phyloP scores from a whole-genome alignment of 1,140 invertebrate genomes.

The Asbolus verrucosus region DNA sequence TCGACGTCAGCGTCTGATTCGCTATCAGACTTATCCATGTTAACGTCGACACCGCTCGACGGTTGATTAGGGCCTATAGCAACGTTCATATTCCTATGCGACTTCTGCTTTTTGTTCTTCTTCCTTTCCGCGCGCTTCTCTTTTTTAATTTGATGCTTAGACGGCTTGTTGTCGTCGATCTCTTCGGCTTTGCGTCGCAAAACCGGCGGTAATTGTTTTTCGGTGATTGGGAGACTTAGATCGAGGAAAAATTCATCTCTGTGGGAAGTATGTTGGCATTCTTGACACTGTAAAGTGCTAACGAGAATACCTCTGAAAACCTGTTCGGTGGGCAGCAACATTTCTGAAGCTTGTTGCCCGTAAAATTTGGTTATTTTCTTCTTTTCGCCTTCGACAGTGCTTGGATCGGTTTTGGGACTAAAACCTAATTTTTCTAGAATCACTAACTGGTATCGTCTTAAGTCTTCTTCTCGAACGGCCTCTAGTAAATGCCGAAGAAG shows the following conservation, averaged over 20 bases:
- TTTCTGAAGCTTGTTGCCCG: constrained; percentile 83
- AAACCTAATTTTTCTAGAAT: constrained; percentile 71
- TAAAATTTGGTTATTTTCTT: constrained; percentile 84
- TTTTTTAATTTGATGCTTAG: constrained; percentile 78
- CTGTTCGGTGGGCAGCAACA: constrained; percentile 84
- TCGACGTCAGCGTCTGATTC: constrained; percentile 85
- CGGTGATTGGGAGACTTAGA: constrained; percentile 84
- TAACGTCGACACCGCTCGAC: constrained; percentile 45
- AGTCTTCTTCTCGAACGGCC: constrained; percentile 78
- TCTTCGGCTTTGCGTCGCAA: constrained; percentile 64
- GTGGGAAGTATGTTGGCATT: constrained; percentile 87
- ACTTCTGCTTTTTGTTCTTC: constrained; percentile 63
- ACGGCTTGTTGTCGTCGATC: constrained; percentile 69
- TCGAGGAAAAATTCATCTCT: constrained; percentile 94
- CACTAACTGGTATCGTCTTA: constrained; percentile 80
- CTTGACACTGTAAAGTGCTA: constrained; percentile 89
- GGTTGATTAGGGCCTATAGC: constrained; percentile 4
- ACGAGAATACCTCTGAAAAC: constrained; percentile 91
- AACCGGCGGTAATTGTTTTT: constrained; percentile 75
- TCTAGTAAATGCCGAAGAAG: constrained; percentile 90
- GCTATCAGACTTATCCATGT: constrained; percentile 70
- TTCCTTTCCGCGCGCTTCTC: constrained; percentile 74
- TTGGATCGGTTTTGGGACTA: constrained; percentile 71
- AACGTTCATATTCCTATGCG: constrained; percentile 47
- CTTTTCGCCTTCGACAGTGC: constrained; percentile 79